Evolutionary conservation across 2,797 vertebrate genomes (phyloP), one percentile per base, ranked within the genome.

Genomic region (Dromococcyx pavoninus): DNA sequence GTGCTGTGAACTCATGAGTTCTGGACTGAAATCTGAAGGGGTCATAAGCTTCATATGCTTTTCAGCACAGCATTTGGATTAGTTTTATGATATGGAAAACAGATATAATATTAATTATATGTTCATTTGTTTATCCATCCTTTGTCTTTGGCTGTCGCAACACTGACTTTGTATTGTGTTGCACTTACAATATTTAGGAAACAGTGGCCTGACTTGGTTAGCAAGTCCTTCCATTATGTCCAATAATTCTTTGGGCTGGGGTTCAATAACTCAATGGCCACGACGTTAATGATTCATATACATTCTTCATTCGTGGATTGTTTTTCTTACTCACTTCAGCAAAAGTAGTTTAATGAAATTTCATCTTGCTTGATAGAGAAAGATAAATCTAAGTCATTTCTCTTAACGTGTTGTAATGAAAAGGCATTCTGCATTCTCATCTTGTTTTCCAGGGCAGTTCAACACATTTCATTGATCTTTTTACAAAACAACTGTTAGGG

Each of bases 261-360:
- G 82, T 86, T 94, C 67, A 75, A 1, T 87, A 91, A 56, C 58
- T 77, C 54, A 78, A n/a, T 66, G 43, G 28, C 66, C 43, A 33
- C 71, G 76, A 11, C 25, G 70, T 91, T 78, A 84, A 87, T 82
- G 91, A 88, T 87, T 94, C 60, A 76, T 53, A 53, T 41, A 48
- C 23, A 35, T 90, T 91, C 67, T 73, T 85, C 56, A 84, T 93
- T 88, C 88, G 82, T 56, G 70, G 58, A 60, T 84, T 84, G 70
- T 66, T 88, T 23, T 89, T 79, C 37, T 91, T 90, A 73, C 19
- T 89, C 79, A 77, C 39, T 94, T 88, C n/a, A 73, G 70, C 25
- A 67, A 60, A 91, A 94, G 64, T 46, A 69, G n/a, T 78, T 86
- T 78, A 78, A 92, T 88, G 58, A 69, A 90, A 88, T 88, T 94